Conservation (phyloP, 2,797 vertebrate genomes). For the Rhinophrynus dorsalis region DNA sequence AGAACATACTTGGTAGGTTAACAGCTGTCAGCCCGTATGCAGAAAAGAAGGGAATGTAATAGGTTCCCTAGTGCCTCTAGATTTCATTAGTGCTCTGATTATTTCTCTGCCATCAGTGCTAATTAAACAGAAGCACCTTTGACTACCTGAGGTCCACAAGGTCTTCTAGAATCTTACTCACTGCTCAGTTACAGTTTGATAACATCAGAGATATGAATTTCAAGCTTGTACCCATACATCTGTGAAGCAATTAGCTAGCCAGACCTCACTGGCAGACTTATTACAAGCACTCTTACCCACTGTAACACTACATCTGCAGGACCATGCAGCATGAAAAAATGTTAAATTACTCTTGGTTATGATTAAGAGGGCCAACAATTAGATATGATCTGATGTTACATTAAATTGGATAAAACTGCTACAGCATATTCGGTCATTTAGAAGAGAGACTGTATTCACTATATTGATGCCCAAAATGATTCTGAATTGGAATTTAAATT, state of each 20-base stretch:
- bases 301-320: slow-evolving; percentile 4
- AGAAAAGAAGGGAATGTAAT: slow-evolving; percentile 40
- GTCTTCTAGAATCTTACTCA: slow-evolving; percentile 33
- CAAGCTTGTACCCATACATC: background rate
- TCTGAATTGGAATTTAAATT: background rate
- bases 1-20: too few species aligned
- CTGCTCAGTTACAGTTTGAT: slow-evolving; percentile 28
- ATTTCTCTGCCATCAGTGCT: slow-evolving; percentile 41
- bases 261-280: slow-evolving; percentile 18
- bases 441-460: slow-evolving; percentile 4
- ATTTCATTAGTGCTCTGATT: slow-evolving; percentile 39
- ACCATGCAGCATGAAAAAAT: slow-evolving; percentile 1
- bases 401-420: slow-evolving; percentile 15
- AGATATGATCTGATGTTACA: background rate
- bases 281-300: slow-evolving; percentile 29
- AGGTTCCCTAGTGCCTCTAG: slow-evolving; percentile 9
- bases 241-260: slow-evolving; percentile 40
- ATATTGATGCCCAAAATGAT: slow-evolving; percentile 13
- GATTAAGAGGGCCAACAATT: slow-evolving; percentile 9
- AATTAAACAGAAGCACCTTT: slow-evolving; percentile 40
- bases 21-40: slow-evolving; percentile 32
- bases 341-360: background rate
- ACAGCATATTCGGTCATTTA: slow-evolving; percentile 24
- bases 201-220: slow-evolving; percentile 34
- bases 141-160: slow-evolving; percentile 28